Evolutionary conservation across 2,888 invertebrate genomes (phyloP).

Genomic region (Plebejus melissa): DNA sequence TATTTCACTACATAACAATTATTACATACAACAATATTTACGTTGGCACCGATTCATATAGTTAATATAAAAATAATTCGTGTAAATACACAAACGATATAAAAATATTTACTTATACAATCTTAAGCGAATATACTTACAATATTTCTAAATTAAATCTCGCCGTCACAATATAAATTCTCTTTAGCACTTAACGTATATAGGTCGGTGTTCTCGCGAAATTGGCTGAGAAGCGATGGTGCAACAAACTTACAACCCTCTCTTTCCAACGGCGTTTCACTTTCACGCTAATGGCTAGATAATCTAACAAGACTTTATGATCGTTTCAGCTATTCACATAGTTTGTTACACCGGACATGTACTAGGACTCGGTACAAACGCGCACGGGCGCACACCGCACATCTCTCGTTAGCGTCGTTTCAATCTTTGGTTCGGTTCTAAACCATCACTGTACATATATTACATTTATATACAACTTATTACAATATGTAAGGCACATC

Average conservation of each 20-base stretch:
- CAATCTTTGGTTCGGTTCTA: constrained; percentile 30
- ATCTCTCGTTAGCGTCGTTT: background rate
- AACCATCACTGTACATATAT: constrained; percentile 30
- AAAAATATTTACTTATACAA: constrained; percentile 74
- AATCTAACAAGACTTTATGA: background rate
- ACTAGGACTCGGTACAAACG: background rate
- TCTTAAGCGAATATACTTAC: constrained; percentile 68
- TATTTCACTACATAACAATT: constrained; percentile 76
- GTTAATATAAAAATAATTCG: constrained; percentile 69
- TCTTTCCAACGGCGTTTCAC: background rate
- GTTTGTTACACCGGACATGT: background rate
- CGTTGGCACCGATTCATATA: constrained; percentile 76
- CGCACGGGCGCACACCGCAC: background rate
- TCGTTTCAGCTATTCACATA: background rate
- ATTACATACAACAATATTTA: constrained; percentile 69
- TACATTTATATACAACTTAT: constrained; percentile 31
- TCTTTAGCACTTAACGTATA: constrained; percentile 57
- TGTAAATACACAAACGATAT: constrained; percentile 67
- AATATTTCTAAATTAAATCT: constrained; percentile 71
- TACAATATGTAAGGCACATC: constrained; percentile 28
- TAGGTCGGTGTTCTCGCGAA: constrained; percentile 40
- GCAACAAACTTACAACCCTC: background rate
- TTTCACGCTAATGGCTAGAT: background rate
- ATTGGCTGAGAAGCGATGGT: background rate
- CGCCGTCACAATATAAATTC: constrained; percentile 67